Evolutionary conservation across 2,888 invertebrate genomes (phyloP).

Genomic region (Spialia ferax): DNA sequence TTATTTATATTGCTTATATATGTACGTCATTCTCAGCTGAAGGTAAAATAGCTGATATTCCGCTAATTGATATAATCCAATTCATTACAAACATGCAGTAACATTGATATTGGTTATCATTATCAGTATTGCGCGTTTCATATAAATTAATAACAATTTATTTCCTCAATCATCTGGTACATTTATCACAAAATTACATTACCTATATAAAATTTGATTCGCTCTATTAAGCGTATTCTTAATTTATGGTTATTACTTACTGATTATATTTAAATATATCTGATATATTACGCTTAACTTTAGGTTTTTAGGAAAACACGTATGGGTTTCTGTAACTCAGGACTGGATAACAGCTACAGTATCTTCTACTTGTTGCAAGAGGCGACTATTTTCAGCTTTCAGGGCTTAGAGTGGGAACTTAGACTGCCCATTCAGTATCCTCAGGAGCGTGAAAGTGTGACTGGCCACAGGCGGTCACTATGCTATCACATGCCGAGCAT

Average conservation of each 20-base stretch:
- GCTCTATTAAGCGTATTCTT: not conserved
- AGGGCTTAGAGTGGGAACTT: no score
- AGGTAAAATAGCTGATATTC: not conserved
- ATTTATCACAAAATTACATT: not conserved
- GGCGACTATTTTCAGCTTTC: no score
- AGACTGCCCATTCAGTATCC: no score
- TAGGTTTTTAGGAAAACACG: no score
- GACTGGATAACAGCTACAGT: no score
- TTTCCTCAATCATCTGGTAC: not conserved
- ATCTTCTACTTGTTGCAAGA: no score
- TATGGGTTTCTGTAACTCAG: no score
- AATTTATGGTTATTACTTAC: not conserved
- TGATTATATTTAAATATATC: no score
- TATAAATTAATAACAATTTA: not conserved
- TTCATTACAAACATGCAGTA: constrained; percentile 1
- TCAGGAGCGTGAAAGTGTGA: no score
- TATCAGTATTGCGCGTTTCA: constrained; percentile 10
- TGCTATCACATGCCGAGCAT: no score
- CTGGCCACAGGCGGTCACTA: no score
- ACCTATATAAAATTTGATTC: not conserved
- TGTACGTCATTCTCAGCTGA: constrained; percentile 4
- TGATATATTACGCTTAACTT: no score
- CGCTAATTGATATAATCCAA: constrained; percentile 10
- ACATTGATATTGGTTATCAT: constrained; percentile 9
- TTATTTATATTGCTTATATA: not conserved